Conservation (phyloP, 2,888 invertebrate genomes). For the Rotaria socialis region DNA sequence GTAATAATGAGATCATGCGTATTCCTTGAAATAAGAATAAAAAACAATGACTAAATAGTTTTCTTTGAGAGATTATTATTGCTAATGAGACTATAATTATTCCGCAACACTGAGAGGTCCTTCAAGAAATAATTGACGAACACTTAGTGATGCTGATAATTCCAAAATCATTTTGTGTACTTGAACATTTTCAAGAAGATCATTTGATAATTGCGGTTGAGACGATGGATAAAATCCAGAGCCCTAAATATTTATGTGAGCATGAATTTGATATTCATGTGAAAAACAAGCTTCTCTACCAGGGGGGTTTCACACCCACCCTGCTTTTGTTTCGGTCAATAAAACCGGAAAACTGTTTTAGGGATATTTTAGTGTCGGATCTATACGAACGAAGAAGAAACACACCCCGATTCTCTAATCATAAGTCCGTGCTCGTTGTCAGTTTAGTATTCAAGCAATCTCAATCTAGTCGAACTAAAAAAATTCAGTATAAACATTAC, state of each 20-base stretch:
- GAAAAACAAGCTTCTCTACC: no score
- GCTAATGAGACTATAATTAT: background rate
- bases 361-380: no score
- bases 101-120: background rate
- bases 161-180: conserved; percentile 6
- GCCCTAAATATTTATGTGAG: background rate
- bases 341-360: no score
- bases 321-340: no score
- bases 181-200: conserved; percentile 33
- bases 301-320: no score
- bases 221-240: conserved; percentile 29
- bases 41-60: background rate
- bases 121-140: conserved; percentile 34
- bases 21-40: background rate
- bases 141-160: background rate
- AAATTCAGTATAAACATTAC: no score
- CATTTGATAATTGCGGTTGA: conserved; percentile 20
- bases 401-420: no score
- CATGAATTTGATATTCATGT: no score
- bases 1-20: background rate
- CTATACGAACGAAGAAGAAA: no score
- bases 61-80: background rate
- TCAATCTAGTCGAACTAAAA: no score
- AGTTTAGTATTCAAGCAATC: no score
- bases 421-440: no score